phyloP scores from a whole-genome alignment of 2,888 invertebrate species.

The Physocephala rufipes region DNA sequence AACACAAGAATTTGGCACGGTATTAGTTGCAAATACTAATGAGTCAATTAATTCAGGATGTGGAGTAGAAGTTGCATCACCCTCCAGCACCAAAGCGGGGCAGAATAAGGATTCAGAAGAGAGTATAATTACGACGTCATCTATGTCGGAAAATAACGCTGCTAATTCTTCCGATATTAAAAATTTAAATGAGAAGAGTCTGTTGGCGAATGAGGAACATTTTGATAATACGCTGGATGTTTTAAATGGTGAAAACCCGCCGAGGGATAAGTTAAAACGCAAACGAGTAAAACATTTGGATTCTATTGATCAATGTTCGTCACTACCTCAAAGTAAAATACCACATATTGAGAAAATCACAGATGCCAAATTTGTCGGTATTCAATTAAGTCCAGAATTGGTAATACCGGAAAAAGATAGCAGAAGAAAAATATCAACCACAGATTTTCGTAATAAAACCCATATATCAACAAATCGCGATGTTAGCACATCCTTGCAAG shows the following conservation, averaged over 20 bases:
- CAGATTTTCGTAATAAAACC: conserved; percentile 53
- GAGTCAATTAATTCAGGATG: conserved; percentile 20
- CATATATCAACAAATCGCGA: conserved; percentile 38
- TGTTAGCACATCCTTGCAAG: conserved; percentile 5
- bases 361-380: conserved; percentile 5
- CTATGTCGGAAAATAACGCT: not conserved
- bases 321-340: conserved; percentile 23
- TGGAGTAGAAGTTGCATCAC: conserved; percentile 42
- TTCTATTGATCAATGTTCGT: not conserved
- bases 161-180: too few relatives aligned
- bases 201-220: too few relatives aligned
- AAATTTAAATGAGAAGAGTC: too few relatives aligned
- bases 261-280: too few relatives aligned
- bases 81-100: conserved; percentile 29
- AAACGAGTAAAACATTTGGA: too few relatives aligned
- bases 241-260: not conserved
- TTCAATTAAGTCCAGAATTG: not conserved
- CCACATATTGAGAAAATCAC: conserved; percentile 4
- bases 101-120: not conserved
- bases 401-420: not conserved
- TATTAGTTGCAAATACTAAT: conserved; percentile 43
- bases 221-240: too few relatives aligned
- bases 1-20: conserved; percentile 33
- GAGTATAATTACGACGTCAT: not conserved
- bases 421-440: conserved; percentile 38